Conservation (phyloP, 2,888 invertebrate species). For the Sepiola atlantica region DNA sequence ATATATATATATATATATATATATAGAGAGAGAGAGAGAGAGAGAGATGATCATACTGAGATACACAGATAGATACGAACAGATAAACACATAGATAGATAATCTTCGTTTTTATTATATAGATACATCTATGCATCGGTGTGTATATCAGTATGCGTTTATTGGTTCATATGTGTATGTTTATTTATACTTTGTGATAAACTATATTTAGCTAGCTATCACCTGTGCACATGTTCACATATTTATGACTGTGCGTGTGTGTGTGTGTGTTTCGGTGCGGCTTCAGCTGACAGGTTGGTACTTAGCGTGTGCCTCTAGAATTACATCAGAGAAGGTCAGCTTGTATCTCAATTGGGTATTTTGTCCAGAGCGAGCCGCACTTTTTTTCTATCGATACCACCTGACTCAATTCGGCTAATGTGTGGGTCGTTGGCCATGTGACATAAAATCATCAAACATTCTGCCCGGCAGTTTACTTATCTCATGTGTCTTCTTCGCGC, state of each 20-base stretch:
- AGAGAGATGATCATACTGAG: no score
- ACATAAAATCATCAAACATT: not conserved
- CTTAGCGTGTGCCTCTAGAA: not conserved
- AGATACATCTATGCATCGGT: not conserved
- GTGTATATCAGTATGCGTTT: not conserved
- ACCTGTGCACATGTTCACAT: not conserved
- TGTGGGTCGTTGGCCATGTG: not conserved
- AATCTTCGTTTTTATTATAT: no score
- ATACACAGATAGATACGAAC: no score
- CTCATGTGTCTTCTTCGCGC: not conserved
- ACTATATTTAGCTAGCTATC: not conserved
- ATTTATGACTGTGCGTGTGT: not conserved
- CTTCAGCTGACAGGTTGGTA: not conserved
- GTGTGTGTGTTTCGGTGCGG: not conserved
- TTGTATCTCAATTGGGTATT: not conserved
- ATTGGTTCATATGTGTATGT: not conserved
- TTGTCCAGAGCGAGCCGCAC: not conserved
- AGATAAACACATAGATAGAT: no score
- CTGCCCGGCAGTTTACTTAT: not conserved
- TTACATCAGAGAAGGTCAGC: not conserved
- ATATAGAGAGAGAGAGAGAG: not conserved
- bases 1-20: not conserved
- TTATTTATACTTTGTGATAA: not conserved
- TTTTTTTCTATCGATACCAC: not conserved
- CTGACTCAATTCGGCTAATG: constrained; percentile 9